Conservation (phyloP, 2,797 vertebrate genomes). For the Psittacula derbiana region DNA sequence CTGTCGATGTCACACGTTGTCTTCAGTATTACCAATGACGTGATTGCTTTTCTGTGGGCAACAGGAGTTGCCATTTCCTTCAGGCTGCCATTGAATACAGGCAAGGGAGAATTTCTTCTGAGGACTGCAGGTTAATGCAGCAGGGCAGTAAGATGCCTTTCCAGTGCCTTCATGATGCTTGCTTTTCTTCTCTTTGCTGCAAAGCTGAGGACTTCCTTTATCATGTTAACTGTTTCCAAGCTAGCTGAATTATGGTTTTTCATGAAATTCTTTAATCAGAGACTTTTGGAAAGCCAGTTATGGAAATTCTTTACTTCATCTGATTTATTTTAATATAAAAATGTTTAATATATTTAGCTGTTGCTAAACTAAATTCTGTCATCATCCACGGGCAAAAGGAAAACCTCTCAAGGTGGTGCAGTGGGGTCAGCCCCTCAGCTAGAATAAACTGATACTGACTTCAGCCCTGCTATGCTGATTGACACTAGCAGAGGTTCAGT, state of each 20-base stretch:
- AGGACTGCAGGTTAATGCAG: neutral
- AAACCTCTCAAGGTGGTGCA: neutral
- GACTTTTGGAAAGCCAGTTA: neutral
- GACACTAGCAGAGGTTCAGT: neutral
- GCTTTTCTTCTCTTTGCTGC: neutral
- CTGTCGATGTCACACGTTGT: neutral
- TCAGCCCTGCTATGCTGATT: neutral
- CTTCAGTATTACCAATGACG: constrained; percentile 1
- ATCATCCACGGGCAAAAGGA: neutral
- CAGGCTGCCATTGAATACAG: neutral
- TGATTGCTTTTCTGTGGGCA: neutral
- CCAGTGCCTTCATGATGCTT: neutral
- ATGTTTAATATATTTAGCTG: neutral
- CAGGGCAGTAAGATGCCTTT: neutral
- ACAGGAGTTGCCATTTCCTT: neutral
- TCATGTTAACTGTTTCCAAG: constrained; percentile 16
- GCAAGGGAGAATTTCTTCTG: neutral
- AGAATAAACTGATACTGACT: neutral
- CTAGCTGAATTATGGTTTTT: neutral
- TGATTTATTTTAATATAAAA: neutral
- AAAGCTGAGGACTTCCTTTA: neutral
- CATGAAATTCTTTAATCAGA: neutral
- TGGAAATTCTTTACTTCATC: neutral
- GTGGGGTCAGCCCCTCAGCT: neutral
- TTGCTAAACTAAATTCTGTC: neutral